These are phyloP conservation scores for Corythaixoides concolor DNA, from an alignment of 2,113 vertebrate species.

Conservation along the genomic window DNA sequence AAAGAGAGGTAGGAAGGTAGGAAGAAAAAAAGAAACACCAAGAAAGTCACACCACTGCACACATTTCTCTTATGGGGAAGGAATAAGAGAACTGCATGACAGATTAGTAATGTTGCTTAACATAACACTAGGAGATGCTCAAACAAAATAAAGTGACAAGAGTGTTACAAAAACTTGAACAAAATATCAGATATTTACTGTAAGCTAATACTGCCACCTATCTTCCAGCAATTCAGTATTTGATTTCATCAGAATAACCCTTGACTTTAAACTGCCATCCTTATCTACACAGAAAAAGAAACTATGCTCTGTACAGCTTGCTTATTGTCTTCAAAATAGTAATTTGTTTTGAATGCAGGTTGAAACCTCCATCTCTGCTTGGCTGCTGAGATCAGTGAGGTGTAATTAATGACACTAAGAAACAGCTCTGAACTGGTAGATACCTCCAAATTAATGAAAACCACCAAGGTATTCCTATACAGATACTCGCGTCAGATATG, in stretches of 20 bases:
- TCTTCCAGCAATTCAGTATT: not conserved
- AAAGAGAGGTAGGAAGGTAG: not conserved
- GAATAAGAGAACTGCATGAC: not conserved
- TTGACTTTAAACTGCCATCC: not conserved
- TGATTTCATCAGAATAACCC: not conserved
- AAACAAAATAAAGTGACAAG: not conserved
- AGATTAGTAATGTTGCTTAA: slow-evolving; percentile 18
- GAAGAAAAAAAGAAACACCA: not conserved
- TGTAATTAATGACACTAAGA: not conserved
- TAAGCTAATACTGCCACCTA: slow-evolving; percentile 50
- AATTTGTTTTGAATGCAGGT: not conserved
- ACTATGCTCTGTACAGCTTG: not conserved
- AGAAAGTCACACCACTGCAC: not conserved
- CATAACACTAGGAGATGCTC: not conserved
- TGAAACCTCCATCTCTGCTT: not conserved
- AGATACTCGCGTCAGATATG: not conserved
- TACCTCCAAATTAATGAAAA: not conserved
- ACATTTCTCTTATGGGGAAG: not conserved
- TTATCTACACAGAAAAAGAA: not conserved
- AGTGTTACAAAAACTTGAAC: not conserved
- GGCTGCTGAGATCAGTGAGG: not conserved
- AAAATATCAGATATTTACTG: not conserved
- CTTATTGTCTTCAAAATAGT: not conserved
- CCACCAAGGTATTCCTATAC: not conserved
- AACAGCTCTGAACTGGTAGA: not conserved